Conservation (phyloP, 2,797 vertebrate species). For the Neosilurus mollespiculum region DNA sequence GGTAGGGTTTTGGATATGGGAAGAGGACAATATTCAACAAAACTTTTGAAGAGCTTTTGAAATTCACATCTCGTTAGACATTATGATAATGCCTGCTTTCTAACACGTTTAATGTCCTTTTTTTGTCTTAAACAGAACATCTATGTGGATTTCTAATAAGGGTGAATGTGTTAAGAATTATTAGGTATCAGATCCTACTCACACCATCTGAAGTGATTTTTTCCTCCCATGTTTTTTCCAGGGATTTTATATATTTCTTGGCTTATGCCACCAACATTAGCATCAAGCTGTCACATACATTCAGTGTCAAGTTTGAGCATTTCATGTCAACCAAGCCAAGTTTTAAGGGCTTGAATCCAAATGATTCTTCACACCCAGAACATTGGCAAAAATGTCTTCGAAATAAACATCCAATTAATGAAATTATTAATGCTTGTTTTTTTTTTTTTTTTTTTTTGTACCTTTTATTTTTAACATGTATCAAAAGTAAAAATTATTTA, state of each 20-base stretch:
- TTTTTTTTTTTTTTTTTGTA: background rate
- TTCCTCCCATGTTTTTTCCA: conserved; percentile 33
- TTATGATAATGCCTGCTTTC: background rate
- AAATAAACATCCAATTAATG: conserved; percentile 9
- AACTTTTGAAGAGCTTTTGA: background rate
- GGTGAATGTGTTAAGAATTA: conserved; percentile 43
- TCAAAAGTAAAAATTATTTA: conserved; percentile 4
- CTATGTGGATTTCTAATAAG: conserved; percentile 41
- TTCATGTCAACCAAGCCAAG: conserved; percentile 37
- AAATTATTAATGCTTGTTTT: background rate
- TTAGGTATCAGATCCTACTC: conserved; percentile 49
- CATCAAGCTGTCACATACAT: conserved; percentile 41
- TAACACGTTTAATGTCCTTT: background rate
- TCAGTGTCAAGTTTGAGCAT: conserved; percentile 37
- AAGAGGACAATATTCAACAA: background rate
- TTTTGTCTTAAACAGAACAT: conserved; percentile 23
- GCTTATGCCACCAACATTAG: conserved; percentile 44
- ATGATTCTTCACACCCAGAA: conserved; percentile 32
- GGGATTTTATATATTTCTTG: conserved; percentile 41
- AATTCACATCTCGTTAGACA: conserved; percentile 50
- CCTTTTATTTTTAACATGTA: conserved; percentile 12
- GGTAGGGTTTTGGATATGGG: background rate
- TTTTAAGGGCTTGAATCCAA: conserved; percentile 29
- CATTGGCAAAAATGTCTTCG: background rate
- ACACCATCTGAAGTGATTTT: conserved; percentile 53